Conservation (phyloP, 1,140 invertebrate species). For the Drosophila melanogaster region DNA sequence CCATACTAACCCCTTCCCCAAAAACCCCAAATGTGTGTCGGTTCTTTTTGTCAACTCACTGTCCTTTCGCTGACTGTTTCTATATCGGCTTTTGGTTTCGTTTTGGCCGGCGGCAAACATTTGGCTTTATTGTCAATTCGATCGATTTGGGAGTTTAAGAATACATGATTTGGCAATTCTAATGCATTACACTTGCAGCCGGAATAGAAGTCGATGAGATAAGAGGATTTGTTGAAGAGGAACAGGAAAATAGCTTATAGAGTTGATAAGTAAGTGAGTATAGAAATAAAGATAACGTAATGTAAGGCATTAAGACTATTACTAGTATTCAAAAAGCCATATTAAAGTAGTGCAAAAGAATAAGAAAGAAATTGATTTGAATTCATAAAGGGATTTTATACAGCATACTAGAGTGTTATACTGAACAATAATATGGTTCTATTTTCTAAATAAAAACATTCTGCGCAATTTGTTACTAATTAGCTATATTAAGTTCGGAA, state of each 20-base stretch:
- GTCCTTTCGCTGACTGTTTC: conserved; percentile 11
- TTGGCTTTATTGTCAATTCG: conserved; percentile 43
- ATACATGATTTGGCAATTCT: conserved; percentile 49
- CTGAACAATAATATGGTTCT: no score
- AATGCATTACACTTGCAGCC: conserved; percentile 18
- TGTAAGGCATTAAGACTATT: no score
- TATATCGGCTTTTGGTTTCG: conserved; percentile 12
- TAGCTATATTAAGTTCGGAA: conserved; percentile 6
- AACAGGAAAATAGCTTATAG: background rate
- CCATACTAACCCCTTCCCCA: conserved; percentile 15
- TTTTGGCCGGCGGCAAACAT: conserved; percentile 44
- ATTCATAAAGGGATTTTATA: background rate
- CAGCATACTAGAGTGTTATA: no score
- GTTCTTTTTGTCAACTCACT: conserved; percentile 32
- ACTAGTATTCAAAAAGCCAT: background rate
- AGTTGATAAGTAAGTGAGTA: background rate
- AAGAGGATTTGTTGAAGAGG: conserved; percentile 24
- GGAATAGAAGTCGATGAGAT: conserved; percentile 10
- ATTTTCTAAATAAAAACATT: background rate
- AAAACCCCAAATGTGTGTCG: conserved; percentile 9
- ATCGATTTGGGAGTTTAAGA: conserved; percentile 38
- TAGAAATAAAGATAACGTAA: background rate
- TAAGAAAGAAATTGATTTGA: background rate
- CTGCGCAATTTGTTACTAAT: conserved; percentile 3
- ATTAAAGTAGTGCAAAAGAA: background rate